Percentiles rank a stretch among this genome's conserved stretches.
Evolutionary conservation across 1,140 invertebrate species (phyloP).

Genomic region (Sipha flava): DNA sequence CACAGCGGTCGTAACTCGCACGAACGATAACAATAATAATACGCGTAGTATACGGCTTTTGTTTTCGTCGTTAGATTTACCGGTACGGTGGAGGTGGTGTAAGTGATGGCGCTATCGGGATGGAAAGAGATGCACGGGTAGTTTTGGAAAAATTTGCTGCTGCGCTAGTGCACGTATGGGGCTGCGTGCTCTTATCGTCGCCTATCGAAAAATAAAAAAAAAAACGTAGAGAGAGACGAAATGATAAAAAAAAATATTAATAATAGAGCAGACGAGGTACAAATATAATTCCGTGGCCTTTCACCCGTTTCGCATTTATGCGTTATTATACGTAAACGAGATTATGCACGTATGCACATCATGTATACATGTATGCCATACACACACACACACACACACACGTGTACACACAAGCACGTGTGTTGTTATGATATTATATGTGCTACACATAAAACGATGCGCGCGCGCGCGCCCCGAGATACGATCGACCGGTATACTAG

Average conservation of each 20-base stretch:
- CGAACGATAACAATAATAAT: too few species aligned
- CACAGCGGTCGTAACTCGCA: too few species aligned
- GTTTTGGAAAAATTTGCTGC: too few species aligned
- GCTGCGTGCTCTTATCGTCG: too few species aligned
- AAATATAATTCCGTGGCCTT: constrained; percentile 12
- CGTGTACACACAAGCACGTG: neutral
- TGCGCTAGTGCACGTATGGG: too few species aligned
- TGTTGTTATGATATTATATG: constrained; percentile 16
- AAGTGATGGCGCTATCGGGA: too few species aligned
- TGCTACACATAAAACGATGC: constrained; percentile 6
- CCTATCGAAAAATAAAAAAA: neutral
- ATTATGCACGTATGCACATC: neutral
- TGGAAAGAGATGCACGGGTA: too few species aligned
- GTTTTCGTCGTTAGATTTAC: too few species aligned
- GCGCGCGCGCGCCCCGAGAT: neutral
- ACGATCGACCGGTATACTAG: neutral
- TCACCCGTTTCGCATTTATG: neutral
- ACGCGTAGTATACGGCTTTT: too few species aligned
- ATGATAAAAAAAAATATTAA: neutral
- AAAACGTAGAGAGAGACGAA: neutral
- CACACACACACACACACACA: too few species aligned
- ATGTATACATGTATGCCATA: neutral
- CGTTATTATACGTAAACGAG: neutral
- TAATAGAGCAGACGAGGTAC: neutral
- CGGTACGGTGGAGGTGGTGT: too few species aligned